phyloP scores from a whole-genome alignment of 2,888 invertebrate species.

The Eupithecia pulchellata region DNA sequence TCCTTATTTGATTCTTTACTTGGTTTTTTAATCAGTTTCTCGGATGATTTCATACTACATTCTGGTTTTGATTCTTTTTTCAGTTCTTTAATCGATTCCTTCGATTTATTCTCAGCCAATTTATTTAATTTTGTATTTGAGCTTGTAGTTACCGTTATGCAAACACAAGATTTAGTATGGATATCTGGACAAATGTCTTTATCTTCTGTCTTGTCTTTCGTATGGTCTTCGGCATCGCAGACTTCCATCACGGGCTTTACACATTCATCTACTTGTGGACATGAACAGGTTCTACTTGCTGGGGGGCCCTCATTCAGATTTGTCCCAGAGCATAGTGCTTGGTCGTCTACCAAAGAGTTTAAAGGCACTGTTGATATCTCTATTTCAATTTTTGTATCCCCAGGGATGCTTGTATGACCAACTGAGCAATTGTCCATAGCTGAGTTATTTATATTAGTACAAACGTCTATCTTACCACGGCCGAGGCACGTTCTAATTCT shows the following conservation, averaged over 20 bases:
- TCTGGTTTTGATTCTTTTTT: neutral
- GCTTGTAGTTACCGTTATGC: neutral
- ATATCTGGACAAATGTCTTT: neutral
- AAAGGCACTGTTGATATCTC: neutral
- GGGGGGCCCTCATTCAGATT: neutral
- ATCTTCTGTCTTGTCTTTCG: conserved; percentile 4
- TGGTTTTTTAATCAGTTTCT: neutral
- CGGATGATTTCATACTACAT: neutral
- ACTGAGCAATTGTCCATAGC: neutral
- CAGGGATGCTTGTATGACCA: neutral
- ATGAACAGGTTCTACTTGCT: neutral
- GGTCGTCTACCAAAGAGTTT: neutral
- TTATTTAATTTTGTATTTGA: conserved; percentile 13
- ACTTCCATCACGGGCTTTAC: neutral
- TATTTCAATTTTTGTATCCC: neutral
- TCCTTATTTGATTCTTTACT: neutral
- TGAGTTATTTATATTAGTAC: conserved; percentile 11
- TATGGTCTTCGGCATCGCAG: neutral
- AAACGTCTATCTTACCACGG: conserved; percentile 35
- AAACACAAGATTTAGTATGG: neutral
- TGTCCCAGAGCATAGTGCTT: neutral
- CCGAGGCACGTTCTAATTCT: conserved; percentile 17
- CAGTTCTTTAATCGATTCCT: neutral
- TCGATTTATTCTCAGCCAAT: neutral
- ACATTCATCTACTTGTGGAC: neutral